A percentile compares a stretch with the other conserved stretches of the same genome.
Evolutionary conservation across 1,140 invertebrate species (phyloP).

Genomic region (Lasaia peninsularis): DNA sequence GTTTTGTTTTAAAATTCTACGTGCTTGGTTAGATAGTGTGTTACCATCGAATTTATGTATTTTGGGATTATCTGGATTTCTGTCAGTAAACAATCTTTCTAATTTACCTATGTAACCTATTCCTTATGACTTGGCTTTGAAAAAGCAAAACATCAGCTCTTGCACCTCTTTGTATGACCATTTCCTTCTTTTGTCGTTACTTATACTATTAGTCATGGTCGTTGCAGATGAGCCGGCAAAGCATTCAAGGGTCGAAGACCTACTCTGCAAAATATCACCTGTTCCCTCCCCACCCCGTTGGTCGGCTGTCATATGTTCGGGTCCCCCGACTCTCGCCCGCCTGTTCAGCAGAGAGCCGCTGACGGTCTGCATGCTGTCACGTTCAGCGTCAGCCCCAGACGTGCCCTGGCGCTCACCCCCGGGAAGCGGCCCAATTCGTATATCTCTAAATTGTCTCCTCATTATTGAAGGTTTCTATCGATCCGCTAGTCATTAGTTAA

Average conservation of each 20-base stretch:
- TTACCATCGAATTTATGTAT: slow-evolving; percentile 13
- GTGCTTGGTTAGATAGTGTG: slow-evolving; percentile 13
- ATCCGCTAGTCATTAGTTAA: too few relatives aligned
- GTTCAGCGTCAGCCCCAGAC: too few relatives aligned
- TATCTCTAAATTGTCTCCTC: too few relatives aligned
- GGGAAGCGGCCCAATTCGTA: too few relatives aligned
- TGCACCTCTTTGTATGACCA: slow-evolving; percentile 8
- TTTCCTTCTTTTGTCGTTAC: not conserved
- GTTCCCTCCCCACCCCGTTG: not conserved
- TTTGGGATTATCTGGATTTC: slow-evolving; percentile 11
- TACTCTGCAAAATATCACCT: not conserved
- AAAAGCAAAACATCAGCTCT: slow-evolving; percentile 12
- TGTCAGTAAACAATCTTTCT: not conserved
- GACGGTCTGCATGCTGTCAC: too few relatives aligned
- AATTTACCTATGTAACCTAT: slow-evolving; percentile 8
- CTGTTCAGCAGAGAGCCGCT: not conserved
- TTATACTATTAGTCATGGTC: not conserved
- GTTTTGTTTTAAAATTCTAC: slow-evolving; percentile 13
- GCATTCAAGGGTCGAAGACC: not conserved
- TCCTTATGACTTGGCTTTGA: slow-evolving; percentile 8
- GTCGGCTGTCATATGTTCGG: slow-evolving; percentile 18
- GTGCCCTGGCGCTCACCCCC: too few relatives aligned
- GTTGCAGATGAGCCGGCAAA: not conserved
- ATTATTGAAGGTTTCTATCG: too few relatives aligned
- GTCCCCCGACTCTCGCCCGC: slow-evolving; percentile 12